phyloP scores from a whole-genome alignment of 2,888 invertebrate genomes.

The Esperia sulphurella region DNA sequence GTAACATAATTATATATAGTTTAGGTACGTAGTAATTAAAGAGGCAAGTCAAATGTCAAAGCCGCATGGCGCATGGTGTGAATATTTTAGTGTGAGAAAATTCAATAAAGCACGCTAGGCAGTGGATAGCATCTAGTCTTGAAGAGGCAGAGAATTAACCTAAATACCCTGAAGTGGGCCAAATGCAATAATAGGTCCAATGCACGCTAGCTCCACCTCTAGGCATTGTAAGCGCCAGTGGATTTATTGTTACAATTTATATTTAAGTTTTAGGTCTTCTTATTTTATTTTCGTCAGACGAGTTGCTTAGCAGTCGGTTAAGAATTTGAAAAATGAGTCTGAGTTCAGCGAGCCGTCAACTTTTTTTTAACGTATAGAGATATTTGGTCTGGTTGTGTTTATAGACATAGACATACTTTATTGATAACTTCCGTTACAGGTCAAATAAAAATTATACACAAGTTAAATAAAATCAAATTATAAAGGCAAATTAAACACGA shows the following conservation, averaged over 20 bases:
- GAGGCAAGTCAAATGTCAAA: neutral
- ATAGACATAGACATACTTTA: no score
- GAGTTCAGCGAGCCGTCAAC: no score
- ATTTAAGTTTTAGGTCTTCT: neutral
- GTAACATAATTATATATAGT: no score
- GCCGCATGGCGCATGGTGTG: neutral
- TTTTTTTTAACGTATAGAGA: no score
- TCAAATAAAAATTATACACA: no score
- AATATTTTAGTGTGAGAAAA: constrained; percentile 21
- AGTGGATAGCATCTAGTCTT: constrained; percentile 27
- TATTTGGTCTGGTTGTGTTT: no score
- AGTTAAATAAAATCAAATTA: no score
- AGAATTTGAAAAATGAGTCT: no score
- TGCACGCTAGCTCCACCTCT: constrained; percentile 26
- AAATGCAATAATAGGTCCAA: constrained; percentile 40
- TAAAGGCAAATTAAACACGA: no score
- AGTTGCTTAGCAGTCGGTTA: no score
- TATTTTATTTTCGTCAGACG: no score
- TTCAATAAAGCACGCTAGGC: constrained; percentile 33
- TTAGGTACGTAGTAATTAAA: neutral
- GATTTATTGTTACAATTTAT: neutral
- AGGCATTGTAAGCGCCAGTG: neutral
- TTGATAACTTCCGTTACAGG: no score
- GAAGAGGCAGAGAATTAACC: constrained; percentile 50
- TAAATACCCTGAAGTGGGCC: constrained; percentile 40